Evolutionary conservation across 2,113 vertebrate genomes (phyloP).

Genomic region (Lagopus leucura): DNA sequence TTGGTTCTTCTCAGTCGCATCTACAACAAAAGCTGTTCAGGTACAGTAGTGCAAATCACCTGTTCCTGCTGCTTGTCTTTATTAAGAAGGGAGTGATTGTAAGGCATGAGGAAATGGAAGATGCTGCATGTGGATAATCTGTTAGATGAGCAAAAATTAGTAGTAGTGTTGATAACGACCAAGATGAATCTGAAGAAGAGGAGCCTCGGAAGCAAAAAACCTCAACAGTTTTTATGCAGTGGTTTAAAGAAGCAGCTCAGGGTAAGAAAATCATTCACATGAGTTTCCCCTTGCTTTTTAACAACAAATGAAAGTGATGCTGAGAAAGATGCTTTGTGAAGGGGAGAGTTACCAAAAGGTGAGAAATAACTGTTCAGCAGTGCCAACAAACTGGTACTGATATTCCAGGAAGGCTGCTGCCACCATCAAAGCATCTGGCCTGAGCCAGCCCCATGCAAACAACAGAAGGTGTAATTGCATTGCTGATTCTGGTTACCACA

Average conservation of each 20-base stretch:
- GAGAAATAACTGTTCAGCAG: not conserved
- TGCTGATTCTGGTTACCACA: slow-evolving; percentile 36
- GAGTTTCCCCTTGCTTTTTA: not conserved
- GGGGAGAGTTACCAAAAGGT: not conserved
- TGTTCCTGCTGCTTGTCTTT: not conserved
- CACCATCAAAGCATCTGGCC: not conserved
- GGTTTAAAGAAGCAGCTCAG: not conserved
- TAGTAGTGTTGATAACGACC: not conserved
- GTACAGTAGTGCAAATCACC: not conserved
- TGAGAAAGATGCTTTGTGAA: not conserved
- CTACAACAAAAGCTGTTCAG: not conserved
- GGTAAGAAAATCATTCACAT: fast-evolving
- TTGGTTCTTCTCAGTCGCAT: not conserved
- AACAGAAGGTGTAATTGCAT: slow-evolving; percentile 51
- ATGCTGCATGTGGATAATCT: not conserved
- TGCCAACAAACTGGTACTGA: slow-evolving; percentile 4
- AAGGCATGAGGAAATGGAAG: not conserved
- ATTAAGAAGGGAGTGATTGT: not conserved
- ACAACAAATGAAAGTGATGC: not conserved
- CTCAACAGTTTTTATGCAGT: not conserved
- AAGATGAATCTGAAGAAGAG: not conserved
- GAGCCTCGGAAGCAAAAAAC: not conserved
- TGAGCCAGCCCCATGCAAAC: slow-evolving; percentile 20
- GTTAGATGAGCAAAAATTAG: not conserved
- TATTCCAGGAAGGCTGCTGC: slow-evolving; percentile 36